Evolutionary conservation across 2,113 vertebrate genomes (phyloP), one percentile per base, ranked within the genome.

Genomic region (Tupaia tana): DNA sequence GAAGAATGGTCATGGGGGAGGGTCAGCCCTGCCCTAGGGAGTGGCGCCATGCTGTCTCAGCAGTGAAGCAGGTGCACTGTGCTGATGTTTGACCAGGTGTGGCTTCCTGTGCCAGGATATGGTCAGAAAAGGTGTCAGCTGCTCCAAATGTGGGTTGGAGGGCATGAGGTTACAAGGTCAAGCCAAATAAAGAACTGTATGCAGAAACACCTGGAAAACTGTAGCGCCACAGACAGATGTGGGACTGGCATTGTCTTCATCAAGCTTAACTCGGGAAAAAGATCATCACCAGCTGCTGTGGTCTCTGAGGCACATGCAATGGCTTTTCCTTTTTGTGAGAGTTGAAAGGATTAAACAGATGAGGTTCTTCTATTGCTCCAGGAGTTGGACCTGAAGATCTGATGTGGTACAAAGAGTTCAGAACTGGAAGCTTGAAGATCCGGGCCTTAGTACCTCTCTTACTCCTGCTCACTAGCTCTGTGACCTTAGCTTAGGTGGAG

Each of bases 161-260:
- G 79, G 34, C 93, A 59, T 69, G 52, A n/a, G 93, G 74, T 94
- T 88, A 69, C 64, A 86, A 82, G 83, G 79, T 86, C 74, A 70
- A 59, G 52, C n/a, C 64, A 78, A 64, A 54, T n/a, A 69, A 78
- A 54, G 27, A 80, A 3, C 25, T 22, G 3, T 71, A 2, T 56
- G 74, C 34, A 58, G 89, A 92, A 84, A 34, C 63, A 81, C 25
- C 67, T 92, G 71, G 90, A 91, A 78, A 86, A 69, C 61, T 59
- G 31, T 18, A 69, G 11, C 58, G 19, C 86, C 81, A 59, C 14
- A 52, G 19, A 19, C 25, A 59, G 22, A 66, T 14, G 54, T 86
- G 69, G 12, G 16, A 6, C 64, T 52, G 6, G 66, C 12, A 0
- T 85, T 77, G 4, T 43, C 67, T 85, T 92, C 63, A 59, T 63